Evolutionary conservation across 2,888 invertebrate species (phyloP), one percentile per base, ranked within the genome.

Genomic region (Agriopis aurantiaria): DNA sequence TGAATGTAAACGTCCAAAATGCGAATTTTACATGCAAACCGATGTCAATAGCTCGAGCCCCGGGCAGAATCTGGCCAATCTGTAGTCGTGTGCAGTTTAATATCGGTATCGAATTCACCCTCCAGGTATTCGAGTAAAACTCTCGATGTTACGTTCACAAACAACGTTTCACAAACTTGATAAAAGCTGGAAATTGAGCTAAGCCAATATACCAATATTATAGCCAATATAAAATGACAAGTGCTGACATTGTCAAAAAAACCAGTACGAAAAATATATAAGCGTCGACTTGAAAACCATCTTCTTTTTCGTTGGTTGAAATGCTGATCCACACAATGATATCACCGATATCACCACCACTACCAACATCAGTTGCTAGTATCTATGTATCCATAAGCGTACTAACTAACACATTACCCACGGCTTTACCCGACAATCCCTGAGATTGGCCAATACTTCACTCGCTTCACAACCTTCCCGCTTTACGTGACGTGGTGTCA

Each of bases 61-160:
- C 12, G 52, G 68, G 57, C 52, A 2, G 14, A 57, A 11, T n/a
- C 46, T 45, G 51, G 53, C 17, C 62, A 53, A 23, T 45, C 62
- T 62, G 60, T 7, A 45, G 23, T 11, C 57, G 23, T 12, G 40
- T n/a, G 14, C 57, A 58, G 53, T 67, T 67, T 67, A 48, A 61
- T 67, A 67, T 60, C 60, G 12, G 55, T 61, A 65, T 46, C 33
- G 60, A 43, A 67, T 61, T 66, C 60, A 3, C 60, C 66, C 66
- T 67, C 41, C 52, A 67, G 66, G 60, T 67, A 60, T 60, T 48
- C 41, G n/a, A 14, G 55, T 48, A 17, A 43, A 52, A 59, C 65
- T 67, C 60, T 23, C 55, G 40, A 55, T 55, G 48, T 55, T 48
- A 41, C 40, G 53, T 49, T 53, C 14, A 41, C 33, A 55, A 43